phyloP scores from a whole-genome alignment of 2,888 invertebrate species.

The Acronicta alni region DNA sequence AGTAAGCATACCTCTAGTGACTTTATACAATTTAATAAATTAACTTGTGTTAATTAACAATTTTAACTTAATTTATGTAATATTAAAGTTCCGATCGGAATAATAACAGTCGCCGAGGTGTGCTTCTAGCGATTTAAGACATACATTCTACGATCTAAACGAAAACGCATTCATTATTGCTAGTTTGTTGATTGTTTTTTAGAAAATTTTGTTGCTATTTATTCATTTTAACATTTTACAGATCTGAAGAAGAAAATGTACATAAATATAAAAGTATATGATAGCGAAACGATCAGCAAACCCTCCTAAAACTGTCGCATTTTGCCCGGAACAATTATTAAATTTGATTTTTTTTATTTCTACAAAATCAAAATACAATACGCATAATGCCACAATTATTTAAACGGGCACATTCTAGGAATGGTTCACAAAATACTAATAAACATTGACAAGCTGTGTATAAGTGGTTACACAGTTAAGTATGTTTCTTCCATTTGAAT shows the following conservation, averaged over 20 bases:
- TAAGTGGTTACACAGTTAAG: too few species aligned
- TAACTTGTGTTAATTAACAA: neutral
- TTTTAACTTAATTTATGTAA: neutral
- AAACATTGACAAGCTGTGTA: too few species aligned
- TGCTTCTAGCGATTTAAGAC: slow-evolving; percentile 28
- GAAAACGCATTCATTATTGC: slow-evolving; percentile 32
- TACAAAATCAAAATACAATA: neutral
- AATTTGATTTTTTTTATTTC: neutral
- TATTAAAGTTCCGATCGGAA: too few species aligned
- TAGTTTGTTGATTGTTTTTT: slow-evolving; percentile 40
- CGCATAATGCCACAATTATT: slow-evolving; percentile 24
- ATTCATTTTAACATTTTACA: neutral
- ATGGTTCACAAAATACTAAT: slow-evolving; percentile 23
- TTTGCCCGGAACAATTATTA: slow-evolving; percentile 10
- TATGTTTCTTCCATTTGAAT: too few species aligned
- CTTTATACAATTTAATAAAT: too few species aligned
- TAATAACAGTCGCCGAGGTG: slow-evolving; percentile 11
- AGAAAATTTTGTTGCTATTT: neutral
- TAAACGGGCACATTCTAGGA: slow-evolving; percentile 10
- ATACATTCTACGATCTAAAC: slow-evolving; percentile 46
- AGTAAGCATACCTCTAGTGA: slow-evolving; percentile 27
- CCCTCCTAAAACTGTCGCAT: slow-evolving; percentile 25
- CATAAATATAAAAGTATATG: neutral
- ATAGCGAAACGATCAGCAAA: slow-evolving; percentile 20
- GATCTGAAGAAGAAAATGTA: neutral